Conservation (phyloP, 1,140 invertebrate genomes). For the Bombyx mandarina region DNA sequence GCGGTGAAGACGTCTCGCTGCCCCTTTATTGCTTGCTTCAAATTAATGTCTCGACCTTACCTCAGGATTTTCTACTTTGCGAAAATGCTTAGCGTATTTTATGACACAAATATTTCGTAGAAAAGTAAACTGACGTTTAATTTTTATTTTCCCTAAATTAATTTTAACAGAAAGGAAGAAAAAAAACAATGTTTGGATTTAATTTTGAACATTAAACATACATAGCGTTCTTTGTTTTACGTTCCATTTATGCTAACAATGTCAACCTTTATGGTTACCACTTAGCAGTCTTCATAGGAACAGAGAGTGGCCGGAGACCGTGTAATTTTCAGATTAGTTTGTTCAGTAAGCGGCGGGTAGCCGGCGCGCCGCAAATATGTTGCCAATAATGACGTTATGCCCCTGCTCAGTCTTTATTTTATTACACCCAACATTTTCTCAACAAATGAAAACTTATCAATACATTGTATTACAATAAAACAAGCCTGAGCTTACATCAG, state of each 20-base stretch:
- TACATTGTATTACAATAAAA: too few species aligned
- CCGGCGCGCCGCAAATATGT: constrained; percentile 48
- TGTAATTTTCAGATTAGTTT: constrained; percentile 70
- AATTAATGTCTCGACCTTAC: constrained; percentile 65
- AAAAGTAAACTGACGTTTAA: constrained; percentile 30
- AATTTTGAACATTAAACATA: too few species aligned
- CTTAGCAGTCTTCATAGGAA: background rate
- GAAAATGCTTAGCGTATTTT: constrained; percentile 57
- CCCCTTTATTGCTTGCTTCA: constrained; percentile 66
- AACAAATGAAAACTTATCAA: background rate
- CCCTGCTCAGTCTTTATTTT: background rate
- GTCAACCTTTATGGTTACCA: too few species aligned
- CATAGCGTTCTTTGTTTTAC: too few species aligned
- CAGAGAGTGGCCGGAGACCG: constrained; percentile 21
- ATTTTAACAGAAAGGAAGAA: too few species aligned
- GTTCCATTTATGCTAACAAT: too few species aligned
- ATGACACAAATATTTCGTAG: constrained; percentile 59
- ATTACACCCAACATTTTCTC: constrained; percentile 2
- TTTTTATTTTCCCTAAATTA: background rate
- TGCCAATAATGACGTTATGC: constrained; percentile 39
- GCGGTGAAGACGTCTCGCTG: constrained; percentile 53
- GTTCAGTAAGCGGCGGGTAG: constrained; percentile 46
- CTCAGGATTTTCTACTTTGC: constrained; percentile 59
- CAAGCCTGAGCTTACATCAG: too few species aligned
- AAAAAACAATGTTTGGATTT: too few species aligned